Evolutionary conservation across 1,140 invertebrate genomes (phyloP), one percentile per base, ranked within the genome.

Genomic region (Nautilus pompilius): DNA sequence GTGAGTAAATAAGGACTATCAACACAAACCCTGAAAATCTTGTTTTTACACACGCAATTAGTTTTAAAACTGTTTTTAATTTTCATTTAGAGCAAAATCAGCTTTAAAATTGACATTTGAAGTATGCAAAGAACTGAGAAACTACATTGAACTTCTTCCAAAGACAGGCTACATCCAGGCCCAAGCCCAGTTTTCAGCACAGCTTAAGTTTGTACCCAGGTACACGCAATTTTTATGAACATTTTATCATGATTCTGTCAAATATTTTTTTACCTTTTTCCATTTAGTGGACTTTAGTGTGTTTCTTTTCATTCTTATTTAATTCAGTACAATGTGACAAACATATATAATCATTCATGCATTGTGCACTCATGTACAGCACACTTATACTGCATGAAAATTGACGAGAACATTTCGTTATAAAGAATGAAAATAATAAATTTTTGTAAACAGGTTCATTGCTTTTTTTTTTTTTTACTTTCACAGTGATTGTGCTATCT

Each of bases 121-220:
- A 53, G 76, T 82, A 10, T 77, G 75, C 61, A 74, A 75, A 48
- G 74, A 81, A 58, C 59, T 83, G 34, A 68, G 65, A 33, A 80
- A 82, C 55, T 77, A 83, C 59, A 53, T 83, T 49, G 81, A 83
- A 66, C 60, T 83, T 15, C 64, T 83, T 15, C 82, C 82, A 8
- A 81, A 79, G 55, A 82, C 78, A 17, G 82, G 80, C 17, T 83
- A 78, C 66, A 78, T 83, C 49, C 82, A 83, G 68, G 81, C 80
- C n/a, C 80, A 82, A 65, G 78, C 79, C 8, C 74, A 78, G 67
- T 82, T 83, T 66, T 74, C 73, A n/a, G 79, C 80, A 30, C 81
- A 83, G 62, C 73, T 83, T 17, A 83, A 83, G 64, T 82, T 83
- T 54, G 63, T 80, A 15, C 79, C 82, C 26, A 74, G 79, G 75